These are phyloP conservation scores for Tokudaia muenninki DNA, from an alignment of 2,797 vertebrate genomes.

Conservation along the genomic window DNA sequence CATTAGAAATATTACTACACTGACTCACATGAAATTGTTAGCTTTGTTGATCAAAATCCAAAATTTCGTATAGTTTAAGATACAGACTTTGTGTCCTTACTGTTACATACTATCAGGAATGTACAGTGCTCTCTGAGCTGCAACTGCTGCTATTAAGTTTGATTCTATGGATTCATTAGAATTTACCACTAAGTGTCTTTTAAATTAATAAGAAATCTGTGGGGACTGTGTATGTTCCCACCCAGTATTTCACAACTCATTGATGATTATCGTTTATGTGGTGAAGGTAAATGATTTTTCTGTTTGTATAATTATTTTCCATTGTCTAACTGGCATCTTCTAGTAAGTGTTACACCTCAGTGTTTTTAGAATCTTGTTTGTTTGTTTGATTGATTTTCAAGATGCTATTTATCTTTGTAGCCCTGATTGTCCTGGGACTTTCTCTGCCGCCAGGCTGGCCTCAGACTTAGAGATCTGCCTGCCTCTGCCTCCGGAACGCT, in stretches of 20 bases:
- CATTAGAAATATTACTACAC: constrained; percentile 10
- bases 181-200: background rate
- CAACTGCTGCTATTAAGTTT: background rate
- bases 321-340: background rate
- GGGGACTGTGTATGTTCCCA: background rate
- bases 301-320: background rate
- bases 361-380: background rate
- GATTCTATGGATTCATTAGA: background rate
- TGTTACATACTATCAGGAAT: background rate
- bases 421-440: no score
- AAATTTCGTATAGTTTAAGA: background rate
- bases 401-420: background rate
- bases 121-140: background rate
- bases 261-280: background rate
- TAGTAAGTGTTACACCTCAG: background rate
- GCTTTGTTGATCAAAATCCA: background rate
- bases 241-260: background rate
- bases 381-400: background rate
- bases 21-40: background rate
- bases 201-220: constrained; percentile 10
- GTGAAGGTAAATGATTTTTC: background rate
- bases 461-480: background rate
- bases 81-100: background rate
- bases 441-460: background rate
- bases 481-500: background rate